Evolutionary conservation across 2,113 vertebrate genomes (phyloP), one percentile per base, ranked within the genome.

Genomic region (Grammomys dolichurus): DNA sequence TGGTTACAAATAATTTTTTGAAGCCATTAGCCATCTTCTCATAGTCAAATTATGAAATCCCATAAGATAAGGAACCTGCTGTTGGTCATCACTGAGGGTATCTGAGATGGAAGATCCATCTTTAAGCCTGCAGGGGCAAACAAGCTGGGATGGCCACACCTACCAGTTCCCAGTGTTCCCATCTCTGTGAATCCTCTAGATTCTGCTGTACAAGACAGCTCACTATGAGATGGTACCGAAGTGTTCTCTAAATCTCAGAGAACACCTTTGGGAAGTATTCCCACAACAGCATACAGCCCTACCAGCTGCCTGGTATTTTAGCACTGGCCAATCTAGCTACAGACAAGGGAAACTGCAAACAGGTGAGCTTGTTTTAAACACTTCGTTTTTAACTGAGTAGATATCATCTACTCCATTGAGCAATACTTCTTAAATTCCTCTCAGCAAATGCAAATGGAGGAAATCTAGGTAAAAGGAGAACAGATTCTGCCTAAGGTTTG

Each of bases 371-470:
- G 75, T 33, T 48, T 16, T 9, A 40, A 87, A 75, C 28, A 48
- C 17, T 69, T 20, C 65, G 69, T 22, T 24, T 77, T 90, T 63
- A 86, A 70, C 5, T 51, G 58, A 65, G 8, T 19, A 76, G 36
- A 78, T 12, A 58, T 46, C 26, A 63, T 36, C 40, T 36, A n/a
- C 77, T 31, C 60, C 33, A 67, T 24, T 89, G 58, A 72, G 48
- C 78, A 87, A 43, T 81, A 40, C 60, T 91, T 95, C 96, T 96
- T 24, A 96, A 91, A 95, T 89, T 97, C 95, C 97, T 88, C 89
- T 97, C 94, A 75, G 84, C 96, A 87, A 93, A 93, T 95, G 96
- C 72, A 95, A 95, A 90, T n/a, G 77, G 92, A 84, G 16, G 70
- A 92, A 81, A 14, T 9, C 11, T 20, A 70, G 26, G 9, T 90